These are phyloP conservation scores for Halotydeus destructor DNA, from an alignment of 1,140 invertebrate genomes.

Conservation along the genomic window DNA sequence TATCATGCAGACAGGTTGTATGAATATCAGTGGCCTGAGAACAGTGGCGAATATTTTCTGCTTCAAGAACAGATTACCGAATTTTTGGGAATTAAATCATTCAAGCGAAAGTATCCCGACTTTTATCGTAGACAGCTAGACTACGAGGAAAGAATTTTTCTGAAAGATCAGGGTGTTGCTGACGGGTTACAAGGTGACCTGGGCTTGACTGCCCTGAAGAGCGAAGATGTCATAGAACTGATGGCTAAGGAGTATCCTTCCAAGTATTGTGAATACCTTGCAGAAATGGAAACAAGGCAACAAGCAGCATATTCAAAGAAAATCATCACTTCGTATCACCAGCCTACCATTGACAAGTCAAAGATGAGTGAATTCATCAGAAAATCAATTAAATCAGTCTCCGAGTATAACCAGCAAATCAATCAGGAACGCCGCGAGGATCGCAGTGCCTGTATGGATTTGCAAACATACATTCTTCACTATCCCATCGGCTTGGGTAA, in stretches of 20 bases:
- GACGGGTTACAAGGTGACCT: conserved; percentile 78
- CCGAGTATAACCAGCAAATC: conserved; percentile 66
- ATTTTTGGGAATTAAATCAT: conserved; percentile 77
- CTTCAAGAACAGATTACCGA: conserved; percentile 80
- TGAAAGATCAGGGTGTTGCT: conserved; percentile 59
- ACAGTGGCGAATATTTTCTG: conserved; percentile 48
- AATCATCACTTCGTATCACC: too few species aligned
- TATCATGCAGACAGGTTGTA: too few species aligned
- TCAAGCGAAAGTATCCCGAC: conserved; percentile 85
- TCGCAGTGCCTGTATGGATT: conserved; percentile 30
- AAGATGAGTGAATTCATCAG: neutral
- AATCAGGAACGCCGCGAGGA: conserved; percentile 50
- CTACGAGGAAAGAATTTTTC: conserved; percentile 68
- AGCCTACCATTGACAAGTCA: too few species aligned
- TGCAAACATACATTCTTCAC: conserved; percentile 39
- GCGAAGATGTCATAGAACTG: conserved; percentile 75
- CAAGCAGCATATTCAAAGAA: too few species aligned
- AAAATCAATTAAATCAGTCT: conserved; percentile 47
- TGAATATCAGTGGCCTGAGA: too few species aligned
- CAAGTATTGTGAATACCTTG: conserved; percentile 78
- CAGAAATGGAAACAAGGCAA: conserved; percentile 55
- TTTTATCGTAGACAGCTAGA: conserved; percentile 57
- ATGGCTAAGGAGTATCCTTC: conserved; percentile 84
- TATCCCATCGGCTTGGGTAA: conserved; percentile 39
- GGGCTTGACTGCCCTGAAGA: conserved; percentile 67